Base-by-base conservation (phyloP, 23 tunicate species). In the Pegea sp. region DNA sequence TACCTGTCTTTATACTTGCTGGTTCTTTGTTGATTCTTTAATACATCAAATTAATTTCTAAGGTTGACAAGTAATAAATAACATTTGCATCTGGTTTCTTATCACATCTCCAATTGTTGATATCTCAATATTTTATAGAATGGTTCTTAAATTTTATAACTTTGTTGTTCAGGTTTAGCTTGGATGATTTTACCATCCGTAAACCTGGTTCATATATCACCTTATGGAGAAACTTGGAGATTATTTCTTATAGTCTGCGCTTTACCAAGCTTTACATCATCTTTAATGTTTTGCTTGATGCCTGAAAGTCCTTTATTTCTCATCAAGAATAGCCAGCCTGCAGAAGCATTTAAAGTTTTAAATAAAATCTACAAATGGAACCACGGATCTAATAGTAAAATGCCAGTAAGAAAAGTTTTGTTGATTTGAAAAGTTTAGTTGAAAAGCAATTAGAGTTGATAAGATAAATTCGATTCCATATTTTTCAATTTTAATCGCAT, bases 251-350 rank as follows among this genome's bases (percentile, higher is more conserved):
- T 81, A 24, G 20, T 81, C 8, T 81, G 93, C 52, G 75, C 80
- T 2, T 34, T 81, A 5, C 93, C 93, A 2, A 72, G 81, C 32
- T 38, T 81, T 7, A 33, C 80, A 4, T 81, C 93, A 27, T 55
- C 80, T 22, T 28, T 81, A 1, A 57, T 81, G 24, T 66, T 81
- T 42, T 54, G 18, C 22, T 57, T 65, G n/a, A 71, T 81, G 80
- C 93, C 93, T 5, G 93, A 71, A 62, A 81, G 93, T 31, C 93
- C 93, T 0, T 65, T 56, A 49, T 79, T 58, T 70, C 62, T 70
- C 24, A 55, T 64, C 64, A 30, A 33, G 44, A 64, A 64, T 25
- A 72, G 78, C 30, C 53, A 46, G 61, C 7, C 53, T 0, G 34
- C 42, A 1, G 68, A 60, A 44, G 78, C 92, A 4, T 65, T 61